Evolutionary conservation across 1,140 invertebrate species (phyloP), one percentile per base, ranked within the genome.

Genomic region (Hycleus phaleratus): DNA sequence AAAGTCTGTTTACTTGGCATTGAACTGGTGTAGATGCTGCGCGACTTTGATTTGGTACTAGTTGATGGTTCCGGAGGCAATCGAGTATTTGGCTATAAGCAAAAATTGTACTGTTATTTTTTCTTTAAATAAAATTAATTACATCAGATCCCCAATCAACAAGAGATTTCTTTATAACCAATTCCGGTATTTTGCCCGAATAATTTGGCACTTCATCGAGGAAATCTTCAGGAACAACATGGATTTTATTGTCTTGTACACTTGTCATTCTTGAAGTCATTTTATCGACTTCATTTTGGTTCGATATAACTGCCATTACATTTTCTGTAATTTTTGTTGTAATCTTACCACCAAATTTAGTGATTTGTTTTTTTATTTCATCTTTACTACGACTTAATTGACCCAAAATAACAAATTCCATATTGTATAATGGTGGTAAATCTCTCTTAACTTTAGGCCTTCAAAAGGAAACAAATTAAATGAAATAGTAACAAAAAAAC

Each of bases 91-190:
- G 84, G 82, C 79, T 81, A 59, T 56, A 70, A 69, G 49, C 4
- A 10, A 39, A 39, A 39, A 2, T 2, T 39, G 1, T 39, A 39
- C 1, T 39, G 38, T 18, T 18, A 18, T 18, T 18, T 18, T 18
- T 18, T 1, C 1, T 18, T 18, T 18, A 18, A 18, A 18, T 18
- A 18, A 18, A 18, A 18, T 18, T 49, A 78, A 76, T 76, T 76
- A 86, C 83, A 74, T 91, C 85, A n/a, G 83, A 81, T 6, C 90
- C 90, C 91, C 91, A 94, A 50, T 81, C 75, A n/a, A 84, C 85
- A 57, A 93, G 85, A 56, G 80, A 85, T 68, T 88, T 85, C 64
- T 86, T 81, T 38, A 80, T 81, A 42, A 94, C 84, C 26, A 86
- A 69, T 57, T 84, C 76, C 12, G 81, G 73, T 3, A 85, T 74